A percentile compares a stretch with the other conserved stretches of the same genome.
Evolutionary conservation across 2,888 invertebrate species (phyloP).

Genomic region (Idaea dimidiata): DNA sequence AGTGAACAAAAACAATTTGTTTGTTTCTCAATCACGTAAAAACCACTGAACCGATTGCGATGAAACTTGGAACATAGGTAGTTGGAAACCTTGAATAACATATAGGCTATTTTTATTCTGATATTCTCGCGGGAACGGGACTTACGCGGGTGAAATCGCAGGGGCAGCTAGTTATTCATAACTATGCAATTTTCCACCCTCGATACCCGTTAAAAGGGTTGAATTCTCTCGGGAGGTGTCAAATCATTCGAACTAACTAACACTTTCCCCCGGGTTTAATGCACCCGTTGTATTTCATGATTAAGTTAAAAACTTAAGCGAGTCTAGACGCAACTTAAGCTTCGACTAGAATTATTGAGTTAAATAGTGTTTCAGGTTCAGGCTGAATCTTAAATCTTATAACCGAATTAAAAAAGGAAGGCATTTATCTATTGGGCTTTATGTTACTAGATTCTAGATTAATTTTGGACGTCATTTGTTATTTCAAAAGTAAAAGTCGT

Average conservation of each 20-base stretch:
- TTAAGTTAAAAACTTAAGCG: conserved; percentile 34
- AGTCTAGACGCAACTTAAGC: conserved; percentile 2
- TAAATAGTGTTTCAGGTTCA: neutral
- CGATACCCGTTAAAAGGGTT: conserved; percentile 59
- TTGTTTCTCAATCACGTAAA: too few species aligned
- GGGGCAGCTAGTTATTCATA: neutral
- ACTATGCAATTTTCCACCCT: conserved; percentile 52
- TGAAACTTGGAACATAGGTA: conserved; percentile 36
- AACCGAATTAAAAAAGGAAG: too few species aligned
- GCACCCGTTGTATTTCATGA: conserved; percentile 47
- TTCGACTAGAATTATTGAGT: neutral
- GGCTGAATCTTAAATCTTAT: neutral
- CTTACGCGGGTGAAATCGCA: too few species aligned
- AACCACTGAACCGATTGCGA: too few species aligned
- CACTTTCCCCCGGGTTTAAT: conserved; percentile 65
- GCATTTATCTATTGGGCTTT: too few species aligned
- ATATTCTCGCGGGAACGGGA: too few species aligned
- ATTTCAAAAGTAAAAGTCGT: too few species aligned
- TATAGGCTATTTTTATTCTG: too few species aligned
- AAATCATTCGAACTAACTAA: conserved; percentile 74
- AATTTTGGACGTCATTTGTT: too few species aligned
- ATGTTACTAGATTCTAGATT: too few species aligned
- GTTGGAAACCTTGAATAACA: too few species aligned
- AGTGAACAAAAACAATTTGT: too few species aligned
- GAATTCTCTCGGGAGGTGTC: conserved; percentile 69